Evolutionary conservation across 1,140 invertebrate species (phyloP).

Genomic region (Drosophila fuyamai): DNA sequence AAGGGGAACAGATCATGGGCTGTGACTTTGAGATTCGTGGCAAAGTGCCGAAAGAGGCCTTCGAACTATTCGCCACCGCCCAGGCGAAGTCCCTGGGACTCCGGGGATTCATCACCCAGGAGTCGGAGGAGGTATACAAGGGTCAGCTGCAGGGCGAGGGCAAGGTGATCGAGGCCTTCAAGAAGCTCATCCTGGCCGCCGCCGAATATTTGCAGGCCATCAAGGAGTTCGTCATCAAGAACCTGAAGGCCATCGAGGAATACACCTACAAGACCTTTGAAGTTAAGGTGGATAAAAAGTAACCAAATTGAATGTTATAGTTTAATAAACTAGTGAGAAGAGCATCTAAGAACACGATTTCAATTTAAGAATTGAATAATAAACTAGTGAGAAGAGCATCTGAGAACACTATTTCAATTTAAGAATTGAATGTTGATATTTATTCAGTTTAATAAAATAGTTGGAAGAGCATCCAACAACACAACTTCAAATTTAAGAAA

Average conservation of each 20-base stretch:
- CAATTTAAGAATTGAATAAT: too few species aligned
- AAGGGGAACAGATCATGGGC: constrained; percentile 12
- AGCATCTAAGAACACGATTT: too few species aligned
- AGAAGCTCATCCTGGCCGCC: constrained; percentile 45
- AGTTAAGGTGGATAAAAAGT: constrained; percentile 5
- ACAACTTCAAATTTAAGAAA: too few species aligned
- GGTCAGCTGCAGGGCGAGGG: constrained; percentile 60
- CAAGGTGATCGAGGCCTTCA: constrained; percentile 58
- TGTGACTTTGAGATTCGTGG: constrained; percentile 60
- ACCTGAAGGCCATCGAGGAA: constrained; percentile 47
- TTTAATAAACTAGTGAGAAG: too few species aligned
- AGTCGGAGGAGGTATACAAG: constrained; percentile 34
- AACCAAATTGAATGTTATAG: background rate
- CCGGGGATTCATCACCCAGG: constrained; percentile 49
- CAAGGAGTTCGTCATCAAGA: constrained; percentile 62
- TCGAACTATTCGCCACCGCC: constrained; percentile 47
- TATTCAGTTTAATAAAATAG: too few species aligned
- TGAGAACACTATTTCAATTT: too few species aligned
- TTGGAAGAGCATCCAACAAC: too few species aligned
- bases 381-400: too few species aligned
- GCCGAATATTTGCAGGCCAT: constrained; percentile 57
- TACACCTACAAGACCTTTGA: constrained; percentile 58
- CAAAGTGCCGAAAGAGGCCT: constrained; percentile 54
- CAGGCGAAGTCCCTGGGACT: constrained; percentile 53
- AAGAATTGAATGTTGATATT: too few species aligned